phyloP scores from a whole-genome alignment of 2,797 vertebrate genomes.

The Phaenicophaeus curvirostris region DNA sequence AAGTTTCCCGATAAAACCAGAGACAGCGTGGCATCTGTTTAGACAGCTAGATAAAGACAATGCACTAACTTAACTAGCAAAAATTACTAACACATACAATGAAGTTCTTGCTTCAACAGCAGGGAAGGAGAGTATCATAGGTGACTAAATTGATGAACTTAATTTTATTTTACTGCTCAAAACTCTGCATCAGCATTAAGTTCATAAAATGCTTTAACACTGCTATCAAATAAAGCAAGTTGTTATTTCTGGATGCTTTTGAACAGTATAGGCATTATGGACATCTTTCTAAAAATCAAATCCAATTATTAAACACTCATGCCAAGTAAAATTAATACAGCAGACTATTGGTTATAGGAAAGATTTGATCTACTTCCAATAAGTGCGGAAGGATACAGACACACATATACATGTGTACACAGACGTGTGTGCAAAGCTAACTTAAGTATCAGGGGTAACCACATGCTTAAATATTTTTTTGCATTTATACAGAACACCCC shows the following conservation, averaged over 20 bases:
- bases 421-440: background rate
- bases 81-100: background rate
- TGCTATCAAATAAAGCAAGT: background rate
- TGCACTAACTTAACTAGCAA: background rate
- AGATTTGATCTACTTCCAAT: background rate
- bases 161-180: background rate
- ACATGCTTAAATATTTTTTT: background rate
- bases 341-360: background rate
- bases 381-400: background rate
- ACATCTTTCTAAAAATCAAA: background rate
- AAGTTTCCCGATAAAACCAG: slow-evolving; percentile 3
- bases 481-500: background rate
- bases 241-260: background rate
- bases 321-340: background rate
- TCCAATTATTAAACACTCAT: background rate
- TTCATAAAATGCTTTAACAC: background rate
- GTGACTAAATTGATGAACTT: background rate
- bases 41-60: background rate
- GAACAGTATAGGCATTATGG: background rate
- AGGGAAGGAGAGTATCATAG: background rate
- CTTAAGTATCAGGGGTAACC: background rate
- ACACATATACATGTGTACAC: fast-evolving
- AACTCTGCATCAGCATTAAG: background rate
- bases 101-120: background rate
- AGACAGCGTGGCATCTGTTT: background rate